Evolutionary conservation across 2,113 vertebrate genomes (phyloP).

Genomic region (Dromiciops gliroides): DNA sequence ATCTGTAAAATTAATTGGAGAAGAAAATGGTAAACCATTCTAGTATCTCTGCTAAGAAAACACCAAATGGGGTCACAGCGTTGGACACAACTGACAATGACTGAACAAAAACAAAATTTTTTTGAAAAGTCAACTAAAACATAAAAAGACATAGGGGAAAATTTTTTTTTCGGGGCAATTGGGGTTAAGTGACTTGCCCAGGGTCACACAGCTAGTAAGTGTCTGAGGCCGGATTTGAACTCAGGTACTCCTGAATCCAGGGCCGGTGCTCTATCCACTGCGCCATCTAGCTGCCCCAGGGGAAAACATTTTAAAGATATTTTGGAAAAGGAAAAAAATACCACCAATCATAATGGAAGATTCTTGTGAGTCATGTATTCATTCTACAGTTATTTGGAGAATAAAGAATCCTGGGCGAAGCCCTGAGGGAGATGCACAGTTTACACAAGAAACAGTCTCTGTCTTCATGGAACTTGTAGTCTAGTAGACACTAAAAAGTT

Average conservation of each 20-base stretch:
- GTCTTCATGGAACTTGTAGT: background rate
- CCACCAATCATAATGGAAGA: background rate
- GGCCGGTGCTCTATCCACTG: too few species aligned
- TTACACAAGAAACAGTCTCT: background rate
- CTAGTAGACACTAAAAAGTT: background rate
- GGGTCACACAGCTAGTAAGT: too few species aligned
- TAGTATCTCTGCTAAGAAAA: background rate
- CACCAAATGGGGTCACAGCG: background rate
- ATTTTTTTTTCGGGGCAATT: too few species aligned
- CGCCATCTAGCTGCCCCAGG: too few species aligned
- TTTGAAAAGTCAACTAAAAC: background rate
- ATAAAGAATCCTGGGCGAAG: background rate
- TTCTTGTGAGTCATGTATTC: background rate
- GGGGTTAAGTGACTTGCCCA: too few species aligned
- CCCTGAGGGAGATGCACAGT: background rate
- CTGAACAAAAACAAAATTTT: background rate
- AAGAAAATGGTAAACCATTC: background rate
- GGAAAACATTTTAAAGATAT: background rate
- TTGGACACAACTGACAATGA: background rate
- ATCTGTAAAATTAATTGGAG: background rate
- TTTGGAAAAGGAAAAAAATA: background rate
- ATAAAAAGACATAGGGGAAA: background rate
- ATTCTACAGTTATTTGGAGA: background rate
- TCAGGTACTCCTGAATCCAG: too few species aligned
- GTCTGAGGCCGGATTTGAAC: too few species aligned